A percentile compares a stretch with the other conserved stretches of the same genome.
phyloP scores from a whole-genome alignment of 2,888 invertebrate species.

The Eilema depressum region DNA sequence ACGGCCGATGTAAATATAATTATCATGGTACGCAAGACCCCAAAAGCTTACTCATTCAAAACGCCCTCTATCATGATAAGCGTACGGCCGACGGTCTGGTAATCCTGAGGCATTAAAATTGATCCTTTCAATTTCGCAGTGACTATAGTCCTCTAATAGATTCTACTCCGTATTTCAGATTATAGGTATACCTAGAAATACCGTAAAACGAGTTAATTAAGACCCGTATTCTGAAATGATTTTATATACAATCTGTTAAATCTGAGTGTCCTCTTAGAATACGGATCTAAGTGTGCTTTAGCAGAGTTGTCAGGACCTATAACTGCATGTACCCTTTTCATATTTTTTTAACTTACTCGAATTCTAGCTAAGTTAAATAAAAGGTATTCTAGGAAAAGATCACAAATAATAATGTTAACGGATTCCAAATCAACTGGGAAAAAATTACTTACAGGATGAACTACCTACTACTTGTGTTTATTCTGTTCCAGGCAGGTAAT shows the following conservation, averaged over 20 bases:
- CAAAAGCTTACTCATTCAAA: not conserved
- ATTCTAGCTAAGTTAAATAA: not conserved
- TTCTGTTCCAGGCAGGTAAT: not conserved
- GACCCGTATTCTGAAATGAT: no score
- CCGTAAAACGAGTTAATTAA: not conserved
- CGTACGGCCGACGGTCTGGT: not conserved
- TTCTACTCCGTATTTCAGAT: not conserved
- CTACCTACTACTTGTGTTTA: no score
- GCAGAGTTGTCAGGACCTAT: not conserved
- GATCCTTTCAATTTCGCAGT: constrained; percentile 6
- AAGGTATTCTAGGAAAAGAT: not conserved
- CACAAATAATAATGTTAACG: not conserved
- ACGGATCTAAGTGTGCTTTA: not conserved
- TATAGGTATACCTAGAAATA: not conserved
- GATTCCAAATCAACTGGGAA: not conserved
- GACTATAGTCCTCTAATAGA: not conserved
- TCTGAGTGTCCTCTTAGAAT: no score
- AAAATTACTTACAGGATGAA: not conserved
- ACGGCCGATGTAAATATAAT: not conserved
- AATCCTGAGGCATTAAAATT: not conserved
- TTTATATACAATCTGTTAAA: no score
- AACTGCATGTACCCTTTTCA: no score
- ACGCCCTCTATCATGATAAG: not conserved
- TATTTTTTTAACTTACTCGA: not conserved
- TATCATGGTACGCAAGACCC: not conserved